Conservation (phyloP, 2,888 invertebrate species). For the Cheilosia soror region DNA sequence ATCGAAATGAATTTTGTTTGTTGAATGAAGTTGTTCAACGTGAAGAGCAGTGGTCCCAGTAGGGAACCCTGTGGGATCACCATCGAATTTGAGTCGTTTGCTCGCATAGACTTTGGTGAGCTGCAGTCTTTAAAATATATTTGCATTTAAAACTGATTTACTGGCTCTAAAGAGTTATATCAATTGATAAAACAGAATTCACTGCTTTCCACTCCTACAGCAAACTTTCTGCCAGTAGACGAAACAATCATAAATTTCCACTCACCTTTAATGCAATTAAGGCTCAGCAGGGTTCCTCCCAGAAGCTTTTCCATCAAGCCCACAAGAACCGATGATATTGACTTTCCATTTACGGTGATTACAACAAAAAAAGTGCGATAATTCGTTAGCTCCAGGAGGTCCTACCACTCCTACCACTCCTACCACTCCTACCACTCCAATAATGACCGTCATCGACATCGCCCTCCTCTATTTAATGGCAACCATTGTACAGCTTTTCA, state of each 20-base stretch:
- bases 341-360: slow-evolving; percentile 57
- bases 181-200: neutral
- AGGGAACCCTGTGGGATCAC: slow-evolving; percentile 12
- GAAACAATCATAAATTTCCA: slow-evolving; percentile 63
- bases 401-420: slow-evolving; percentile 48
- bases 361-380: slow-evolving; percentile 43
- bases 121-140: too few relatives aligned
- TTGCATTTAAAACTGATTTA: too few relatives aligned
- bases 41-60: slow-evolving; percentile 8
- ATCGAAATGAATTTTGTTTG: neutral
- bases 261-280: slow-evolving; percentile 66
- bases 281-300: slow-evolving; percentile 38
- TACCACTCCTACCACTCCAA: slow-evolving; percentile 47
- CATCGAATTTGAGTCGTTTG: neutral
- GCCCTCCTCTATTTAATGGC: slow-evolving; percentile 30
- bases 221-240: slow-evolving; percentile 18
- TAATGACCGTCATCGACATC: slow-evolving; percentile 26
- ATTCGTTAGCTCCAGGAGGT: slow-evolving; percentile 66
- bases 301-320: slow-evolving; percentile 16
- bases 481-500: slow-evolving; percentile 50
- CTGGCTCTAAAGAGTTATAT: too few relatives aligned
- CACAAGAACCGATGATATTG: slow-evolving; percentile 25
- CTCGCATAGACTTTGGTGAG: neutral
- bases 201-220: neutral
- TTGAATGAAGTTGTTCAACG: neutral